These are phyloP conservation scores for Clarias gariepinus DNA, from an alignment of 2,113 vertebrate species.

Conservation along the genomic window DNA sequence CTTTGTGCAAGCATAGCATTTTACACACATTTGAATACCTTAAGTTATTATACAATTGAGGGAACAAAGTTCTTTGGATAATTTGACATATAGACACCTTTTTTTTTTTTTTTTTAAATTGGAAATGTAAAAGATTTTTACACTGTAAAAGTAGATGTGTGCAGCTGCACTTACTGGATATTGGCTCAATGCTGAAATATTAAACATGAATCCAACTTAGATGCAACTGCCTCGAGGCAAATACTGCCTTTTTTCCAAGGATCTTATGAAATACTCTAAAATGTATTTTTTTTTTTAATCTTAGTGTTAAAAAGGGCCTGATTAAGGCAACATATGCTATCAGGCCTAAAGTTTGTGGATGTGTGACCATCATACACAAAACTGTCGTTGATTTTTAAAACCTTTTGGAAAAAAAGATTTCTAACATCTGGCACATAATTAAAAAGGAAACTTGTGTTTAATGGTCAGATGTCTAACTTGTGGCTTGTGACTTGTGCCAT, in stretches of 20 bases:
- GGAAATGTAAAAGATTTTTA: background rate
- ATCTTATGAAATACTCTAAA: background rate
- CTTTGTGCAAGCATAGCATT: background rate
- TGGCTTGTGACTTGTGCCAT: background rate
- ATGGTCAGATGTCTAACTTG: background rate
- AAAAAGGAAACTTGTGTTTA: background rate
- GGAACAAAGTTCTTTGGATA: constrained; percentile 64
- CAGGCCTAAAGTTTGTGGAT: too few relatives aligned
- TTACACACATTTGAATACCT: constrained; percentile 52
- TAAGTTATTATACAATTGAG: constrained; percentile 55
- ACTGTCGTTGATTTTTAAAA: background rate
- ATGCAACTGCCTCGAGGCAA: too few relatives aligned
- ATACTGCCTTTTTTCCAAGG: background rate
- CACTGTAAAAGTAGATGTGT: background rate
- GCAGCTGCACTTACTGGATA: background rate
- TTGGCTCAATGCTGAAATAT: background rate
- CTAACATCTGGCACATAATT: background rate
- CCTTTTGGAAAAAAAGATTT: background rate
- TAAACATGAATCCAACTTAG: background rate
- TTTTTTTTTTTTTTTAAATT: too few relatives aligned
- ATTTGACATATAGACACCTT: background rate
- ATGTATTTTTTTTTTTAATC: too few relatives aligned
- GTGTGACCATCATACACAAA: background rate
- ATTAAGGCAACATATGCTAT: too few relatives aligned
- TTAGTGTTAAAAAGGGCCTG: too few relatives aligned